Base-by-base conservation (phyloP, 2,113 vertebrate species). In the Progne subis region DNA sequence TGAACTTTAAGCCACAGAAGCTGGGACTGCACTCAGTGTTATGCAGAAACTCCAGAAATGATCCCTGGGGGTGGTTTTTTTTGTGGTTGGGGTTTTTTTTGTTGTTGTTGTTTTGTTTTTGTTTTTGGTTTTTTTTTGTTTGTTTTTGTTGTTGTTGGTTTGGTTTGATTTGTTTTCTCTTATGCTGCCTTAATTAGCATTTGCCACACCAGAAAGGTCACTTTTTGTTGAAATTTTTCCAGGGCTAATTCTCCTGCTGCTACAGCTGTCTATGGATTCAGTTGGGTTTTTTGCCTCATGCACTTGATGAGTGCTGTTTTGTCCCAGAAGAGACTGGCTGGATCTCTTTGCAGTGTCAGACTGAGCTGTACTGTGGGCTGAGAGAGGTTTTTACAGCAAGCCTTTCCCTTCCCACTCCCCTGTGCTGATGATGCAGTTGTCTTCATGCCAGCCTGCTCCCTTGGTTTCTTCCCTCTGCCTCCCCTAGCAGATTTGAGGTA, bases 31-130 rank as follows among this genome's bases (percentile, higher is more conserved):
- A 25, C 43, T 71, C 63, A 41, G 10, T 2, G 5, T 59, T 39
- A 11, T 0, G 4, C 28, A n/a, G 20, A 13, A 59, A 20, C 14
- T 37, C 2, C 41, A 39, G 60, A 50, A 52, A 16, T 34, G 3
- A 52, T 90, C 70, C 14, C 41, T 63, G 37, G 37, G 37, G 37
- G 37, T 9, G n/a, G n/a, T 37, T 37, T 37, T 37, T 37, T 37
- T 37, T 8, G 37, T 37, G 37, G 37, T 37, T 37, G 37, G 8
- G 37, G 37, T 8, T 37, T 37, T 9, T 37, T 37, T 37, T 37
- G 37, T 37, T 37, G 37, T 37, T 37, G 37, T 37, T 37, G 37
- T 37, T 37, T 37, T 37, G 37, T 37, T 37, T 8, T 37, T 37
- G 37, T 37, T 37, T 37, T 37, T 37, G 37, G 8, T 37, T 37